Evolutionary conservation across 2,797 vertebrate species (phyloP), one percentile per base, ranked within the genome.

Genomic region (Crossoptilon crossoptilon): DNA sequence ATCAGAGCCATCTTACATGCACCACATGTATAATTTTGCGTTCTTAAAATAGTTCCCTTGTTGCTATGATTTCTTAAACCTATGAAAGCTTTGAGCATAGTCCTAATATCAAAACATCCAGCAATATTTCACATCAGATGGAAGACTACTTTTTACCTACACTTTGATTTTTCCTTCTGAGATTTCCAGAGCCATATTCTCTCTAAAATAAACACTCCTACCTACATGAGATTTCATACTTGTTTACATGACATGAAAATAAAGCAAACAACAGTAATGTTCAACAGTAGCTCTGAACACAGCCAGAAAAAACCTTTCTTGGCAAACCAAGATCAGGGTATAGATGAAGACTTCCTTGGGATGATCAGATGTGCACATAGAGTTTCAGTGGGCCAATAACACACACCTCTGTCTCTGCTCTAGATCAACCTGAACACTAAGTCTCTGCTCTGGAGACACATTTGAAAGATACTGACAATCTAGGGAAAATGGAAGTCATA

Each of bases 341-440:
- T 3, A 21, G 33, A 39, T 49, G 59, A 88, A 88, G 53, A 41
- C 14, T n/a, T 82, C 51, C 37, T 43, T 60, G 48, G 33, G 6
- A 18, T 10, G 11, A 31, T 3, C 16, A 37, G 7, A 17, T 0
- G 0, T 14, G 12, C 0, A 0, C n/a, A 22, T 4, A 41, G 63
- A 70, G 35, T 24, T 84, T 63, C 43, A 33, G 14, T 1, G 13
- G 17, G 8, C 10, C 2, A 3, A 31, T 10, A 62, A 60, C 68
- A 86, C 51, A 56, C 15, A 29, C 22, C 48, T 81, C 71, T 73
- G 23, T 35, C 29, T 55, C 62, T 84, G 43, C 43, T 85, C 26
- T 43, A 29, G 21, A 16, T 79, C 24, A 56, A 7, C 13, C 24
- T 74, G 24, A 15, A n/a, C 4, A 33, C 33, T 68, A 84, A 76